Evolutionary conservation across 2,888 invertebrate species (phyloP).

Genomic region (Lissonota sp.): DNA sequence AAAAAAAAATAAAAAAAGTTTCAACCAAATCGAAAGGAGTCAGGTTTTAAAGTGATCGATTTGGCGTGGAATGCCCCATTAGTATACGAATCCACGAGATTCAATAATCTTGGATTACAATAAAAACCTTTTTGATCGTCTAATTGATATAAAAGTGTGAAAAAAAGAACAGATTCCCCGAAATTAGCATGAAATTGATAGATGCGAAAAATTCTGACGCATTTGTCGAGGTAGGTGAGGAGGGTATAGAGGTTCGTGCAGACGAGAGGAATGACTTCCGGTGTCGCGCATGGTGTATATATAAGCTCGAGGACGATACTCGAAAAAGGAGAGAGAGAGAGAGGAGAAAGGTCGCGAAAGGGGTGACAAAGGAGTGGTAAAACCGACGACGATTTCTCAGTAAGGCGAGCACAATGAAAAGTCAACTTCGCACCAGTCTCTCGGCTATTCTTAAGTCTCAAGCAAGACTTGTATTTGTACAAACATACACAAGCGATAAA

Average conservation of each 20-base stretch:
- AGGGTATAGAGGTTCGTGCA: conserved; percentile 29
- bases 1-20: background rate
- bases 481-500: background rate
- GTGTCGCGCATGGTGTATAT: conserved; percentile 32
- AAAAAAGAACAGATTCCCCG: background rate
- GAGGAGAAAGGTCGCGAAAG: conserved; percentile 4
- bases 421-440: conserved; percentile 69
- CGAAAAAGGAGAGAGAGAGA: conserved; percentile 2
- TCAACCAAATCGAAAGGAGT: conserved; percentile 13
- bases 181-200: background rate
- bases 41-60: too few species aligned
- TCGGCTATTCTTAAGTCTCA: conserved; percentile 48
- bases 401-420: conserved; percentile 75
- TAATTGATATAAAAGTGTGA: background rate
- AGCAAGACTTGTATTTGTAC: background rate
- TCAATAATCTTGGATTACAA: too few species aligned
- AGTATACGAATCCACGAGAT: too few species aligned
- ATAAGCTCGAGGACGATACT: conserved; percentile 48
- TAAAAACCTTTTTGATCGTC: too few species aligned
- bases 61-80: too few species aligned
- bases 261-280: conserved; percentile 55
- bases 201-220: background rate
- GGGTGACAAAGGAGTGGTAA: conserved; percentile 57
- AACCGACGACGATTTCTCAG: conserved; percentile 70
- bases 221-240: background rate